These are phyloP conservation scores for Stomatorhinus walkeri DNA, from an alignment of 2,797 vertebrate genomes.

Conservation along the genomic window DNA sequence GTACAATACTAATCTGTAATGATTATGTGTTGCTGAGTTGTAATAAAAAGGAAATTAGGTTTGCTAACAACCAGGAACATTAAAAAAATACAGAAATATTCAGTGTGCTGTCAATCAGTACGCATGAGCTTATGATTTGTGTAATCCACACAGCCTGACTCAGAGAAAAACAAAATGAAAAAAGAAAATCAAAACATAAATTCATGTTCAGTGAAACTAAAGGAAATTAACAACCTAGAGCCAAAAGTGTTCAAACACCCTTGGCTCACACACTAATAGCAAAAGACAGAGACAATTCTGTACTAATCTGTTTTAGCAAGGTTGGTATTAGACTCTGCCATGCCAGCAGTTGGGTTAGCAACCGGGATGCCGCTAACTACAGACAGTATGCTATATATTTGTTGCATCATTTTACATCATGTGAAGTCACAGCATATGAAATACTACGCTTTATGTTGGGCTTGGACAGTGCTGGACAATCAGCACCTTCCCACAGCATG, in stretches of 20 bases:
- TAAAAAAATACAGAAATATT: conserved; percentile 5
- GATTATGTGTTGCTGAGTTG: background rate
- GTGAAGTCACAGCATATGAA: background rate
- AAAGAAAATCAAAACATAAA: background rate
- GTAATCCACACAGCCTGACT: background rate
- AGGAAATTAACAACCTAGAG: background rate
- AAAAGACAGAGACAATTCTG: background rate
- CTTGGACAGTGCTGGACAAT: background rate
- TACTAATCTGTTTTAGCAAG: background rate
- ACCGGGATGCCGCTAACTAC: too few relatives aligned
- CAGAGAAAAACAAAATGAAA: background rate
- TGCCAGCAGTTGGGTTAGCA: background rate
- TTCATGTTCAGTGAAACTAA: background rate
- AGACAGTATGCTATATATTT: background rate
- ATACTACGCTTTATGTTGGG: background rate
- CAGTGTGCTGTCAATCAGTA: background rate
- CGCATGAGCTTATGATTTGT: background rate
- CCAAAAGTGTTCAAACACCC: background rate
- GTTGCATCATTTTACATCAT: background rate
- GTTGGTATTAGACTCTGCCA: background rate
- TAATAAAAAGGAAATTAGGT: background rate
- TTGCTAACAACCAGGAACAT: background rate
- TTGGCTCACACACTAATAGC: background rate
- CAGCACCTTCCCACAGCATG: background rate
- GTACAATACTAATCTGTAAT: background rate